These are phyloP conservation scores for Arctia plantaginis DNA, from an alignment of 2,888 invertebrate species.

Conservation along the genomic window DNA sequence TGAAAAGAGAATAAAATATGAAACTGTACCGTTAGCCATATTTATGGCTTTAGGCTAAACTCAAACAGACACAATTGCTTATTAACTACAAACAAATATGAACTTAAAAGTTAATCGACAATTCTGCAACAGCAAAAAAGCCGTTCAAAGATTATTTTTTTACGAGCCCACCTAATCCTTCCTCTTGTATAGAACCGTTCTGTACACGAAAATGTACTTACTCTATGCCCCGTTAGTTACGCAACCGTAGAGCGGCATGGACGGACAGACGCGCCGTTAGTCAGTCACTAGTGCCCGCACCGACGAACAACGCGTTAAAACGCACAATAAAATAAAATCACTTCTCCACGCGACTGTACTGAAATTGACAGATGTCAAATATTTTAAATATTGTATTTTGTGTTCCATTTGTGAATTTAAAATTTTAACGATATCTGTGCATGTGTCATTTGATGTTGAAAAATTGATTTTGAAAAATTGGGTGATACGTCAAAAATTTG, in stretches of 20 bases:
- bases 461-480: not conserved
- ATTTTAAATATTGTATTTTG: constrained; percentile 24
- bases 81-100: not conserved
- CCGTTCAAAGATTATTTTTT: constrained; percentile 24
- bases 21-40: not conserved
- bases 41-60: not conserved
- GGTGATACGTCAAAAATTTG: constrained; percentile 1
- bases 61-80: not conserved
- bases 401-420: constrained; percentile 15
- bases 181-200: constrained; percentile 59
- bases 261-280: constrained; percentile 72
- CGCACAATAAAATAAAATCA: constrained; percentile 58
- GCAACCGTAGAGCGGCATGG: constrained; percentile 76
- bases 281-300: constrained; percentile 74
- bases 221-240: constrained; percentile 85
- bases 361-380: constrained; percentile 57
- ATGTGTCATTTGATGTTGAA: constrained; percentile 11
- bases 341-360: constrained; percentile 56
- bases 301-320: constrained; percentile 65
- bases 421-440: constrained; percentile 9
- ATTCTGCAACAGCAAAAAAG: constrained; percentile 21
- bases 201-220: constrained; percentile 71
- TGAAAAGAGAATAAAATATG: constrained; percentile 8
- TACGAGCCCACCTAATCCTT: constrained; percentile 24
- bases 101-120: constrained; percentile 2